Conservation (phyloP, 1,140 invertebrate genomes). For the Drosophila arizonae region DNA sequence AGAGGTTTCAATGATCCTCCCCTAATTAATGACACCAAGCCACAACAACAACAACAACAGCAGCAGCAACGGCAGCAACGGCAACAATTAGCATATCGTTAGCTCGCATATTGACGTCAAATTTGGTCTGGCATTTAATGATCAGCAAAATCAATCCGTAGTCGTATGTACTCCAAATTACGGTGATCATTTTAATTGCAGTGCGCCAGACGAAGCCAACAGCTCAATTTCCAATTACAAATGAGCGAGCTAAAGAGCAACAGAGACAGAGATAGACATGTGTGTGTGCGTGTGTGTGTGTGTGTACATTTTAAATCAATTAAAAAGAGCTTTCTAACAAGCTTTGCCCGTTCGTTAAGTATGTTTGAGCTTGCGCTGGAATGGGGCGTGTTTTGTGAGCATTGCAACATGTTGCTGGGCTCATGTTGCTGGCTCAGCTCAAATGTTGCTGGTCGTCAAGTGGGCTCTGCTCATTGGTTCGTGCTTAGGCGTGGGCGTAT, state of each 20-base stretch:
- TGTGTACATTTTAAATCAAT: conserved; percentile 46
- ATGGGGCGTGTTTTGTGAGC: conserved; percentile 42
- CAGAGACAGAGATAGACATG: conserved; percentile 12
- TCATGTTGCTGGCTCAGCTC: conserved; percentile 20
- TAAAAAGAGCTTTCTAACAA: conserved; percentile 54
- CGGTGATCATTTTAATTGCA: conserved; percentile 79
- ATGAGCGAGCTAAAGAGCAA: conserved; percentile 1
- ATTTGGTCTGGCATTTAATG: conserved; percentile 61
- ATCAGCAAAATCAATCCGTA: conserved; percentile 53
- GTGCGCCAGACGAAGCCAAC: conserved; percentile 55
- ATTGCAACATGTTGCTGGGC: conserved; percentile 32
- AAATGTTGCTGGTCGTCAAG: conserved; percentile 26
- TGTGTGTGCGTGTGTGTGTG: conserved; percentile 1
- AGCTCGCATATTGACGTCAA: conserved; percentile 78
- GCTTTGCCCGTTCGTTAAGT: conserved; percentile 22
- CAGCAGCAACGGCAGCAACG: conserved; percentile 1
- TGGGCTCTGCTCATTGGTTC: conserved; percentile 46
- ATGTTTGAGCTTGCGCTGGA: conserved; percentile 23
- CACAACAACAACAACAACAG: conserved; percentile 8
- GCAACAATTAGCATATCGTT: conserved; percentile 74
- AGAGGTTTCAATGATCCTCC: conserved; percentile 59
- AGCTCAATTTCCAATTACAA: conserved; percentile 21
- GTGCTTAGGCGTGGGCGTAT: conserved; percentile 54
- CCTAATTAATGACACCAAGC: conserved; percentile 69
- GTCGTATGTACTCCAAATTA: conserved; percentile 61